Base-by-base conservation (phyloP, 2,888 invertebrate species). In the Thymelicus sylvestris region DNA sequence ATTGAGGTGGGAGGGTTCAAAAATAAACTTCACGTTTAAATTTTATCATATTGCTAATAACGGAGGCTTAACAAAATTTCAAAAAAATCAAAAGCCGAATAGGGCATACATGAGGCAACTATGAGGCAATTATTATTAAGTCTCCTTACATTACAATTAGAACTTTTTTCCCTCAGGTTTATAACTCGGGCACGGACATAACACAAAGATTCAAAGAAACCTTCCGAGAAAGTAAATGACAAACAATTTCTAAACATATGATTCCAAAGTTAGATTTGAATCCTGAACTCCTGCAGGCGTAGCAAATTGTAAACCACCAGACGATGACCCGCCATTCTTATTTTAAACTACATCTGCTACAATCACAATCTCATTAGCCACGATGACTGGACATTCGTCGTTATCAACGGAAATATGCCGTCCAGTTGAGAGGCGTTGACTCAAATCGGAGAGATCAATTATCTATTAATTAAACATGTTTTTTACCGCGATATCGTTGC, bases 401-500 rank as follows among this genome's bases (percentile, higher is more conserved):
- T 69, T 69, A 70, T 65, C 69, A 31, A 57, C 57, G 69, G 69
- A 70, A 65, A 24, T 59, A 52, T 57, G 60, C 69, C 47, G 69
- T 70, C 69, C 64, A 48, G 15, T n/a, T 15, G 47, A 41, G 67
- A 64, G 50, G 69, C 60, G 69, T 39, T 70, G 69, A 64, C 48
- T 69, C 69, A 69, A 64, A 69, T 69, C 69, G 48, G 64, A 63
- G 69, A 60, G 60, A 60, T 66, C 65, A 66, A 64, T 70, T 70
- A 70, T 70, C 64, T 70, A 70, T 70, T 70, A 70, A 70, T 70
- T 70, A 70, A 69, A 59, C 69, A 50, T 64, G 69, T 69, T 64
- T 64, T 69, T 69, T 59, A 69, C 69, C 39, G 57, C 44, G 64
- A 15, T 69, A 69, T 69, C 60, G 44, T 48, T 19, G 69, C 69